phyloP scores from a whole-genome alignment of 2,888 invertebrate genomes.

The Aplocera efformata region DNA sequence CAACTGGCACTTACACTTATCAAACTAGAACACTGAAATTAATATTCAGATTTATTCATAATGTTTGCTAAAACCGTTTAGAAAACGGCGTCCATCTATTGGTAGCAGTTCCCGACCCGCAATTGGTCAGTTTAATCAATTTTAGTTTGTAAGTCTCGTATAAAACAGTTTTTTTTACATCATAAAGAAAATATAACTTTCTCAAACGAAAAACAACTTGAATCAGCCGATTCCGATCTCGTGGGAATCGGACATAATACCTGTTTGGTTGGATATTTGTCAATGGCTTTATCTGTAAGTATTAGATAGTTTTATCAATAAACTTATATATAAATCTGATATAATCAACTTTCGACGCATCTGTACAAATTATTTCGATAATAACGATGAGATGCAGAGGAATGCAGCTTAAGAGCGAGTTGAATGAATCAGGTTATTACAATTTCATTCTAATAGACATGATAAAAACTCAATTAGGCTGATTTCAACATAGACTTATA shows the following conservation, averaged over 20 bases:
- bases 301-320: constrained; percentile 25
- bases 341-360: constrained; percentile 19
- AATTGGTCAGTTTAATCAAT: no score
- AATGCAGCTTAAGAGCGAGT: constrained; percentile 18
- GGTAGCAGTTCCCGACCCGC: no score
- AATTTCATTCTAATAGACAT: constrained; percentile 1
- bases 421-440: constrained; percentile 4
- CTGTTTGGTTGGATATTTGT: constrained; percentile 20
- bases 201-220: constrained; percentile 17
- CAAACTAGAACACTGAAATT: no score
- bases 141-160: no score
- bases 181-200: neutral
- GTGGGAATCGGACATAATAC: constrained; percentile 22
- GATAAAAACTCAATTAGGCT: no score
- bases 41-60: no score
- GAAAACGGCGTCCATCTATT: no score
- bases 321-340: constrained; percentile 21
- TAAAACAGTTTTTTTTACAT: no score
- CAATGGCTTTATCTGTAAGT: constrained; percentile 22
- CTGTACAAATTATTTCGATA: constrained; percentile 20
- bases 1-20: no score
- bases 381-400: constrained; percentile 17
- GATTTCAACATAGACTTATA: no score
- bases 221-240: constrained; percentile 12
- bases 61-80: no score